Evolutionary conservation across 1,140 invertebrate species (phyloP), one percentile per base, ranked within the genome.

Genomic region (Eupeodes corollae): DNA sequence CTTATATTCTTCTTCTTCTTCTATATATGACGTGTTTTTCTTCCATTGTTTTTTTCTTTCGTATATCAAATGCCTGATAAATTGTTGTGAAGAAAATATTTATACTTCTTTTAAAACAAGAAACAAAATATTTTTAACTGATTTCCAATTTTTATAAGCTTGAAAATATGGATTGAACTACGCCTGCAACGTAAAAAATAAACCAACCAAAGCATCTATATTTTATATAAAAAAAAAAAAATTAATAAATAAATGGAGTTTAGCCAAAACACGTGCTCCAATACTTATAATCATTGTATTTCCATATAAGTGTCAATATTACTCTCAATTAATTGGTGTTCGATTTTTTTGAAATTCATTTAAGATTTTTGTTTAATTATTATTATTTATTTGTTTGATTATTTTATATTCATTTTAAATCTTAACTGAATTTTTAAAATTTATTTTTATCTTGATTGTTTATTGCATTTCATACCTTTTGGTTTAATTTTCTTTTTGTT

Each of bases 131-230:
- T 16, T 16, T 19, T 13, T 42, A 19, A 42, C 12, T 15, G 14
- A 16, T 42, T 42, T 42, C 16, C 11, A 16, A 42, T 42, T 42
- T n/a, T 42, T 42, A 33, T 21, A 44, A 31, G 19, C 31, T 31
- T 33, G n/a, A 44, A 44, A 47, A 52, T 49, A 41, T 49, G 52
- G 47, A 49, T 54, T 52, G 48, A 54, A 52, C 52, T 52, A 50
- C 47, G 52, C 52, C 52, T 54, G 50, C 48, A 52, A 50, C 50
- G 51, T 48, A 47, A 44, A 46, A 50, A 48, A 43, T 50, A 13
- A 37, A 13, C 13, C 35, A 37, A 13, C 13, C 35, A 37, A 16
- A 37, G 15, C 13, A 37, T n/a, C 30, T 26, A 40, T 42, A 21
- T 42, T 43, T n/a, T 43, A 5, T 31, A 43, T 13, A 8, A 11